phyloP scores from a whole-genome alignment of 2,113 vertebrate genomes.

The Melanotaenia duboulayi region DNA sequence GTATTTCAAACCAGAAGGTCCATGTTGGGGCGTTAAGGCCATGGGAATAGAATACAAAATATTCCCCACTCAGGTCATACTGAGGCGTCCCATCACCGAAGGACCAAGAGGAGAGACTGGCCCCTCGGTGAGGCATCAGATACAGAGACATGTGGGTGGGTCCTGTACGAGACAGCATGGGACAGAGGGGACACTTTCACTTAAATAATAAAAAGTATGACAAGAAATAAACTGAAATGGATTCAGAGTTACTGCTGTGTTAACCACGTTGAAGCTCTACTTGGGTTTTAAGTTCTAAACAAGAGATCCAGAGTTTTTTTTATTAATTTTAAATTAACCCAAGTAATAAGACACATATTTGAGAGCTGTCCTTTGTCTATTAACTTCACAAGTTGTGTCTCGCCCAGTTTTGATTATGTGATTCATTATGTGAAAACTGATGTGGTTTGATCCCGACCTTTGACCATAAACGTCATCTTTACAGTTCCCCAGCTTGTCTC shows the following conservation, averaged over 20 bases:
- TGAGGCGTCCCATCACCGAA: slow-evolving; percentile 88
- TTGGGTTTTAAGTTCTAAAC: neutral
- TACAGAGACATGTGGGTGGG: slow-evolving; percentile 97
- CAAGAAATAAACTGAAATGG: too few species aligned
- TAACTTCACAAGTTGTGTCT: too few species aligned
- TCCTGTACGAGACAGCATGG: slow-evolving; percentile 75
- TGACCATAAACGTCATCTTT: slow-evolving; percentile 89
- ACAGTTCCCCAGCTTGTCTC: slow-evolving; percentile 84
- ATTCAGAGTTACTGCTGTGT: too few species aligned
- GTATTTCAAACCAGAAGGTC: slow-evolving; percentile 95
- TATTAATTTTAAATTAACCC: too few species aligned
- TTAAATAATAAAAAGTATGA: neutral
- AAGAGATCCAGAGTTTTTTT: neutral
- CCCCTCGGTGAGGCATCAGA: slow-evolving; percentile 82
- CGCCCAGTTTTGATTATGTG: neutral
- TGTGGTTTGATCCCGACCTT: slow-evolving; percentile 78
- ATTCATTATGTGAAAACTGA: too few species aligned
- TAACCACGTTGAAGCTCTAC: too few species aligned
- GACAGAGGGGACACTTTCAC: neutral
- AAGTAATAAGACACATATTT: too few species aligned
- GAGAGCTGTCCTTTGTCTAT: too few species aligned
- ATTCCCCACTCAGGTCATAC: slow-evolving; percentile 87
- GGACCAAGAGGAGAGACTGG: slow-evolving; percentile 88
- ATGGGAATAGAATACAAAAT: slow-evolving; percentile 95
- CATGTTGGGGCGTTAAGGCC: slow-evolving; percentile 88